These are phyloP conservation scores for Lasioglossum pauxillum DNA, from an alignment of 2,888 invertebrate genomes.

Conservation along the genomic window DNA sequence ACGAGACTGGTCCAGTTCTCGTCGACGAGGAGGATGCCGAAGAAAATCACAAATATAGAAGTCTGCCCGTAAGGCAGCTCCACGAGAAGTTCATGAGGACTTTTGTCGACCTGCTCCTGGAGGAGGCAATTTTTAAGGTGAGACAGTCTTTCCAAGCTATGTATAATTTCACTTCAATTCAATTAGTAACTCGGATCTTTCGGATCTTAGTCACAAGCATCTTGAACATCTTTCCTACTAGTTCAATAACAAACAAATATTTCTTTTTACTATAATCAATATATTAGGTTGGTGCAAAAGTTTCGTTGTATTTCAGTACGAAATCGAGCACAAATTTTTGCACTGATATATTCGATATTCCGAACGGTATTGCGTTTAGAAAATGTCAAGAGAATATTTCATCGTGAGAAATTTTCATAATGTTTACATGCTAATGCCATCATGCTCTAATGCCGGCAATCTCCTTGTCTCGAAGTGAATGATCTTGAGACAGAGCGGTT, in stretches of 20 bases:
- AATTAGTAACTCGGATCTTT: no score
- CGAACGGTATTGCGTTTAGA: not conserved
- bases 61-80: slow-evolving; percentile 87
- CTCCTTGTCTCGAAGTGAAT: slow-evolving; percentile 20
- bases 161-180: not conserved
- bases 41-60: slow-evolving; percentile 72
- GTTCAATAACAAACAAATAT: no score
- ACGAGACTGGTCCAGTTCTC: not conserved
- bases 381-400: not conserved
- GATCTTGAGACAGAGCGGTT: not conserved
- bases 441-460: slow-evolving; percentile 1
- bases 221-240: no score
- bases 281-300: no score
- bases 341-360: not conserved
- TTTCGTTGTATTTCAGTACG: no score
- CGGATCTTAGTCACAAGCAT: no score
- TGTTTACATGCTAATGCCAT: not conserved
- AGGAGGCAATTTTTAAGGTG: slow-evolving; percentile 90
- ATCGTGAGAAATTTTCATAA: not conserved
- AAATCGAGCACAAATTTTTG: no score
- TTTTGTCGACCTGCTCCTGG: slow-evolving; percentile 89
- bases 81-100: slow-evolving; percentile 91
- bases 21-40: not conserved
- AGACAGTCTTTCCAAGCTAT: slow-evolving; percentile 10
- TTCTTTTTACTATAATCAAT: no score